Evolutionary conservation across 2,797 vertebrate species (phyloP).

Genomic region (Sebastes flavidus): DNA sequence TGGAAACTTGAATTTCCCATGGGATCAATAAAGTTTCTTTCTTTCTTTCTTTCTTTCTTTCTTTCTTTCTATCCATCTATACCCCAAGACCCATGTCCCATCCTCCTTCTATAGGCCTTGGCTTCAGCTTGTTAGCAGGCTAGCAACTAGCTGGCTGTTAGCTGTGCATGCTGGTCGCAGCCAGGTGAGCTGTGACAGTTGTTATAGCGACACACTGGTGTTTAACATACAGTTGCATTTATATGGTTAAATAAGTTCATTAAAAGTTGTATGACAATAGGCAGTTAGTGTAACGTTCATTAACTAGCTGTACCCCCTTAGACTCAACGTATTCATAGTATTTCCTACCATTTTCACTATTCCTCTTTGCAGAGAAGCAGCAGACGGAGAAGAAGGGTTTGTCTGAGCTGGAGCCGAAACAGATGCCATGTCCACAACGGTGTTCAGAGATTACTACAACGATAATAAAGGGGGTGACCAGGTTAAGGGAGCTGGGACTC

Average conservation of each 20-base stretch:
- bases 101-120: not conserved
- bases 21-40: no score
- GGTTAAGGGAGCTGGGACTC: slow-evolving; percentile 64
- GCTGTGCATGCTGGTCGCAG: slow-evolving; percentile 33
- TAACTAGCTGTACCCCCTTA: slow-evolving; percentile 47
- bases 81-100: no score
- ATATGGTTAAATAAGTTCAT: not conserved
- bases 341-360: slow-evolving; percentile 92
- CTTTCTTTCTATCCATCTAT: no score
- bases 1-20: no score
- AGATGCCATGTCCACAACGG: slow-evolving; percentile 80
- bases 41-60: no score
- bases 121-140: slow-evolving; percentile 37
- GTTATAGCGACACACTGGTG: not conserved
- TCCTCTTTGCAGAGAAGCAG: slow-evolving; percentile 86
- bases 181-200: slow-evolving; percentile 26
- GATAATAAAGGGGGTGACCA: slow-evolving; percentile 46
- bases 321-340: slow-evolving; percentile 24
- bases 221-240: not conserved
- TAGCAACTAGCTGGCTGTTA: slow-evolving; percentile 58
- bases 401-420: slow-evolving; percentile 76
- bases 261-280: not conserved
- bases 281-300: slow-evolving; percentile 17
- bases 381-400: slow-evolving; percentile 33
- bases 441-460: no score